These are phyloP conservation scores for Morus bassanus DNA, from an alignment of 2,797 vertebrate genomes.

Conservation along the genomic window DNA sequence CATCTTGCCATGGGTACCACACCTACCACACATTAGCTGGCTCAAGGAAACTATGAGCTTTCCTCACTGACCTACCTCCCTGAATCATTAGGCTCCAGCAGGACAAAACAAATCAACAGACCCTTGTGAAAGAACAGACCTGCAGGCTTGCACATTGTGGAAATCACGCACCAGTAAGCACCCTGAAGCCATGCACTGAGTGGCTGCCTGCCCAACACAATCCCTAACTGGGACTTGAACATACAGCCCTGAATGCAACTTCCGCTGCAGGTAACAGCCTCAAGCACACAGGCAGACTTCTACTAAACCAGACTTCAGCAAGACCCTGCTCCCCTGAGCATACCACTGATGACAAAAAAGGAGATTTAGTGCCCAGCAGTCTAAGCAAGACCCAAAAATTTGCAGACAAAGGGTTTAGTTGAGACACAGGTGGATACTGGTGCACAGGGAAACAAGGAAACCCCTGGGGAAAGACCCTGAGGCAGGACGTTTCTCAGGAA, in stretches of 20 bases:
- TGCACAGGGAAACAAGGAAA: neutral
- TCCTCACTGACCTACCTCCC: neutral
- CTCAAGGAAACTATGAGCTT: neutral
- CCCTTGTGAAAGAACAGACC: neutral
- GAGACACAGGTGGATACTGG: neutral
- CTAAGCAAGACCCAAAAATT: neutral
- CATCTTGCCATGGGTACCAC: neutral
- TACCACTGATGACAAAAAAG: neutral
- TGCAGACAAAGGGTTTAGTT: neutral
- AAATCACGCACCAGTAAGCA: neutral
- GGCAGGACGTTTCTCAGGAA: neutral
- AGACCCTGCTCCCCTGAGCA: neutral
- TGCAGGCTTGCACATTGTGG: neutral
- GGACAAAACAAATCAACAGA: neutral
- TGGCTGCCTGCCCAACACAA: neutral
- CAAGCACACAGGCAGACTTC: neutral
- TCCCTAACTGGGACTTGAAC: neutral
- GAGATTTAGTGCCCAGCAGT: neutral
- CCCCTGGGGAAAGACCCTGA: neutral
- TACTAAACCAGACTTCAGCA: neutral
- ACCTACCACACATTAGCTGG: neutral
- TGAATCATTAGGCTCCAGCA: neutral
- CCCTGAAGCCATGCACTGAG: neutral
- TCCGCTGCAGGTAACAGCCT: neutral
- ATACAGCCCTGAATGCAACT: neutral